Base-by-base conservation (phyloP, 1,140 invertebrate species). In the Tetragnatha versicolor region DNA sequence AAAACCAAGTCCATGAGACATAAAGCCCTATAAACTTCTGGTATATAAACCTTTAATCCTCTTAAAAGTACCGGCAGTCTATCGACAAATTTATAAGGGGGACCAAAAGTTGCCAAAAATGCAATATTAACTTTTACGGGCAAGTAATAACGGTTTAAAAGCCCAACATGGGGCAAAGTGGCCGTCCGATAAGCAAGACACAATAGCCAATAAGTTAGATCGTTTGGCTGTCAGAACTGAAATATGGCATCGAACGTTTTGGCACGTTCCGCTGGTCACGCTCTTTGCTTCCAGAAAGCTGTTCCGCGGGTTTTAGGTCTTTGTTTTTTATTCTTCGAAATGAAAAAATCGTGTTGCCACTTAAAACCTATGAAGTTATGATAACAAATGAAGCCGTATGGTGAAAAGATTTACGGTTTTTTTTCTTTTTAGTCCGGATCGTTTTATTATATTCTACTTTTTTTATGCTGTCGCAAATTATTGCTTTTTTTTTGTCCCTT, bases 191-290 rank as follows among this genome's bases (percentile, higher is more conserved):
- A 76, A 65, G 73, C 73, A 76, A 65, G 73, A 61, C 73, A 65
- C 73, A 76, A 76, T 76, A 65, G 73, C 60, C 73, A 77, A 77
- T 77, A 77, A 65, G 60, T 77, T 65, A 31, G 33, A 77, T 77
- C 73, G 73, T 77, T 77, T 77, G 61, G 45, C 61, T 77, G 73
- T 66, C 73, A 77, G 29, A 77, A 42, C 45, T 77, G 73, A 77
- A 77, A 77, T 66, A 77, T 77, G 73, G 60, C 60, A 31, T 53
- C 29, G 60, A 77, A 53, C 58, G 58, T 77, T 77, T 77, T 77
- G 73, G 73, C 73, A 77, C 73, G 60, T 77, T 77, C 45, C 49
- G 25, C 60, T 45, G 60, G 73, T 77, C 73, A 77, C 73, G 73
- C 73, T 77, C 60, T 77, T 77, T 77, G 58, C 45, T 51, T 53